Conservation (phyloP, 1,140 invertebrate genomes). For the Cotesia typhae region DNA sequence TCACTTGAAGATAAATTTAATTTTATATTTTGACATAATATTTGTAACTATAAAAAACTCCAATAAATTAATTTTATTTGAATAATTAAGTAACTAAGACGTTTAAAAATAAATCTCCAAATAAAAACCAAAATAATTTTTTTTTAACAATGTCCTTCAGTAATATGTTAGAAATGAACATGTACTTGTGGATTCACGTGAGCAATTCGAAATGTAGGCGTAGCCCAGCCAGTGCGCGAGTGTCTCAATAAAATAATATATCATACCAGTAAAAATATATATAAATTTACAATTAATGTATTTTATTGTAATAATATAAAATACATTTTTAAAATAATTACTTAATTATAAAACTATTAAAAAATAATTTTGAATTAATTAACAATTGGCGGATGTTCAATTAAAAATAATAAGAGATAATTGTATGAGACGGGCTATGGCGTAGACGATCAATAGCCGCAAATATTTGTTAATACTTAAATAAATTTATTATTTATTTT, state of each 20-base stretch:
- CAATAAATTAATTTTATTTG: constrained; percentile 27
- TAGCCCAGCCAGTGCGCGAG: constrained; percentile 52
- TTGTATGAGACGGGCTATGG: constrained; percentile 22
- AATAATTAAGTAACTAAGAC: constrained; percentile 1
- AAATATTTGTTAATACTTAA: background rate
- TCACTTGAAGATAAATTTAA: too few species aligned
- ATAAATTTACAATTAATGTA: background rate
- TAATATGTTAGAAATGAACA: constrained; percentile 1
- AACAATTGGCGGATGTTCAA: background rate
- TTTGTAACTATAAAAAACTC: too few species aligned
- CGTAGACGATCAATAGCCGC: constrained; percentile 30
- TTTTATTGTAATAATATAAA: constrained; percentile 38
- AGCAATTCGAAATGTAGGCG: constrained; percentile 59
- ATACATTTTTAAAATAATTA: background rate
- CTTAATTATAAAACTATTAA: background rate
- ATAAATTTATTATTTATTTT: background rate
- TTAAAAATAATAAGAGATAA: constrained; percentile 18
- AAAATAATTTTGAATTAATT: background rate
- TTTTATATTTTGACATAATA: too few species aligned
- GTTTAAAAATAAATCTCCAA: background rate
- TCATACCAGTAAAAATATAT: background rate
- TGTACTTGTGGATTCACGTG: constrained; percentile 56
- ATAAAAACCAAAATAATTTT: too few species aligned
- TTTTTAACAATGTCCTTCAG: background rate
- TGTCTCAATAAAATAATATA: background rate